Evolutionary conservation across 2,797 vertebrate genomes (phyloP).

Genomic region (Siniperca undulata): DNA sequence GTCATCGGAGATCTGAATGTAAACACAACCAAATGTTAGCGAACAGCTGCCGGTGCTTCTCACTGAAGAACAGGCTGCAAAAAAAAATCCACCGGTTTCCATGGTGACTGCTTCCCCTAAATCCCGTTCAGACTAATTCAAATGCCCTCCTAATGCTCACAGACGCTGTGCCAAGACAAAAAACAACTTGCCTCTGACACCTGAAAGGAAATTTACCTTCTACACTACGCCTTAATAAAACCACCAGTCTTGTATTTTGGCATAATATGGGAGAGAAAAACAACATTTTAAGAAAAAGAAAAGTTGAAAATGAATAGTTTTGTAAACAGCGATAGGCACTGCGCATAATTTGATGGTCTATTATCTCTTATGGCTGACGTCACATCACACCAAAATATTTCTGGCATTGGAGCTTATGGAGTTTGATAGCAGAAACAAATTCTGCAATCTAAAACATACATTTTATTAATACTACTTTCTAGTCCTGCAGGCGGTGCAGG

Average conservation of each 20-base stretch:
- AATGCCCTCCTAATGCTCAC: conserved; percentile 43
- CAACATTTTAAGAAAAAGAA: background rate
- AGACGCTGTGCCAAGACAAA: conserved; percentile 20
- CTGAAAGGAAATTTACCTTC: conserved; percentile 9
- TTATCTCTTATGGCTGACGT: background rate
- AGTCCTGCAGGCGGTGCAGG: background rate
- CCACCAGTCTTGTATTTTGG: background rate
- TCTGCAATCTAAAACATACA: background rate
- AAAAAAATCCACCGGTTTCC: conserved; percentile 53
- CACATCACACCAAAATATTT: background rate
- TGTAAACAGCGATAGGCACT: background rate
- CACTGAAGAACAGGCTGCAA: conserved; percentile 20
- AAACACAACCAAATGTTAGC: conserved; percentile 50
- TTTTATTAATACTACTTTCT: background rate
- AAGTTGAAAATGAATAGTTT: too few relatives aligned
- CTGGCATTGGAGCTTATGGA: background rate
- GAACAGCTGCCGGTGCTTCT: conserved; percentile 32
- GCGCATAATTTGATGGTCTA: background rate
- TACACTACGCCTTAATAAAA: background rate
- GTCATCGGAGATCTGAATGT: conserved; percentile 14
- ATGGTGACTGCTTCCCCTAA: conserved; percentile 61
- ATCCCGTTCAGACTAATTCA: conserved; percentile 35
- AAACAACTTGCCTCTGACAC: conserved; percentile 12
- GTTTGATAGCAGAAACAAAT: background rate
- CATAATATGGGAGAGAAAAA: background rate